phyloP scores from a whole-genome alignment of 2,113 vertebrate species.

The Passer montanus region DNA sequence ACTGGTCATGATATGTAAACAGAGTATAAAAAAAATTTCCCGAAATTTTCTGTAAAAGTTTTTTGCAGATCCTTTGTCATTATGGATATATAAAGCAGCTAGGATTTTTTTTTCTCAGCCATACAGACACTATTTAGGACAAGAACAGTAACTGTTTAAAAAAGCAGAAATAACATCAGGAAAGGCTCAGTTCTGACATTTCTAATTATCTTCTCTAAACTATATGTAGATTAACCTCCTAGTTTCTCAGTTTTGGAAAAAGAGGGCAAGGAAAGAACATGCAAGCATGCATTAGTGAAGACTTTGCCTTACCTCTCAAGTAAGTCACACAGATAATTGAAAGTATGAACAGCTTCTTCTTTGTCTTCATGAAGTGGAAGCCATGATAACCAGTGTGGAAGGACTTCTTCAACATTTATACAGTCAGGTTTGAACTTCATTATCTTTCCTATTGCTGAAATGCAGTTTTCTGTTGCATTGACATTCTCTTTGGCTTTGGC shows the following conservation, averaged over 20 bases:
- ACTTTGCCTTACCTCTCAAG: slow-evolving; percentile 87
- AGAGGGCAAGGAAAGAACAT: neutral
- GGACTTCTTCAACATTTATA: slow-evolving; percentile 88
- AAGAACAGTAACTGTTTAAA: neutral
- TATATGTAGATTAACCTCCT: neutral
- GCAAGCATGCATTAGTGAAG: neutral
- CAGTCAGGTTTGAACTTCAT: slow-evolving; percentile 95
- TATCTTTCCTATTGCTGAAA: slow-evolving; percentile 96
- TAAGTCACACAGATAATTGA: slow-evolving; percentile 94
- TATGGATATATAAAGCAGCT: neutral
- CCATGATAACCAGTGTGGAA: slow-evolving; percentile 98
- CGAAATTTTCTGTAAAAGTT: neutral
- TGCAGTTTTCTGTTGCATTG: slow-evolving; percentile 98
- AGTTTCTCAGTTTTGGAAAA: neutral
- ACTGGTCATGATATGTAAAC: neutral
- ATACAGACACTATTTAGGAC: neutral
- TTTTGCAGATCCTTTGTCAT: neutral
- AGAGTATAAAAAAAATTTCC: neutral
- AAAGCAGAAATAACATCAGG: neutral
- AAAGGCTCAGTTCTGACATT: neutral
- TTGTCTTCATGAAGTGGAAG: slow-evolving; percentile 97
- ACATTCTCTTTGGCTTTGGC: slow-evolving; percentile 94
- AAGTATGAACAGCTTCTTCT: slow-evolving; percentile 96
- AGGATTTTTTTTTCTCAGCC: neutral
- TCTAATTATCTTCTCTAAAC: neutral